Base-by-base conservation (phyloP, 2,113 vertebrate species). In the Podarcis cretensis region DNA sequence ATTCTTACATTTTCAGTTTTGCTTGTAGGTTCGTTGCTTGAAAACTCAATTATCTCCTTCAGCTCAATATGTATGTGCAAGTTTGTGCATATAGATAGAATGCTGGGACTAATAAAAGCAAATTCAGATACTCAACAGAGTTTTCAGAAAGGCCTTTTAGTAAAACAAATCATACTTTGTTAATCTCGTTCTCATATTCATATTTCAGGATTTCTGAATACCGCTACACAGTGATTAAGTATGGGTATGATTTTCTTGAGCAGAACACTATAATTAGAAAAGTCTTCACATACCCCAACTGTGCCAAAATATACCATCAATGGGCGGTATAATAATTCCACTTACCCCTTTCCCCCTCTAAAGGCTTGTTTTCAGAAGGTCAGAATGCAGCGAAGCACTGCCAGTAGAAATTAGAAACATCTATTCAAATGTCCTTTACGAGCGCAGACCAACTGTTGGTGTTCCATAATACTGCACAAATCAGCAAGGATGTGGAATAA, bases 391-490 rank as follows among this genome's bases (percentile, higher is more conserved):
- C 90, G 85, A 93, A 92, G 84, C 81, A 89, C 14, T 93, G 94
- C 94, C 95, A 95, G 90, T 94, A 94, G 84, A 93, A 95, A 96
- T 96, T 93, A 96, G 92, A 96, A 95, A 95, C 95, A 92, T 93
- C 94, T 94, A 95, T 95, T 94, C 88, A 92, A 96, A 95, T 93
- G 91, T 92, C 95, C 91, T 97, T 96, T 96, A 95, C 92, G 87
- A 95, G 87, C 89, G 92, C 86, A 95, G 92, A 97, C 95, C 95
- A 96, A 96, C 95, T 96, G 96, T 94, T 93, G 83, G 69, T 91
- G 76, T 84, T 95, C 87, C 93, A 79, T 89, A 93, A 95, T 94
- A 94, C 5, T 90, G 94, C 91, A 89, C 90, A 87, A 94, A 95
- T 96, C 94, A 96, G 95, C 95, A 95, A 96, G 93, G 92, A 92